phyloP scores from a whole-genome alignment of 2,113 vertebrate species.

The Corythaeola cristata region DNA sequence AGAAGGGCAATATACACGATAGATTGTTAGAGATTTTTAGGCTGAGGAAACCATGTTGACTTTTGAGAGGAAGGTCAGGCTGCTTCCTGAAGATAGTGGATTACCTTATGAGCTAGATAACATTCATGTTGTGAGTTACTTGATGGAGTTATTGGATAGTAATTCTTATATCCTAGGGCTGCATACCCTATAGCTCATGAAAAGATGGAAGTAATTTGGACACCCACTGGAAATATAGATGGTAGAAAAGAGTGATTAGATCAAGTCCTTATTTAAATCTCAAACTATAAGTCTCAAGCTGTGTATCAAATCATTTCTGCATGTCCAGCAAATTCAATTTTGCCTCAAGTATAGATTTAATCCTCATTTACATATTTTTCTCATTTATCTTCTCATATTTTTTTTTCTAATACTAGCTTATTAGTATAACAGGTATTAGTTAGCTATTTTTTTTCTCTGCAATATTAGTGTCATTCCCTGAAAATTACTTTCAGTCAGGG shows the following conservation, averaged over 20 bases:
- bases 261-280: constrained; percentile 43
- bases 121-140: neutral
- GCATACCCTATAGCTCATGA: neutral
- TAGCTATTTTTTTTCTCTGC: neutral
- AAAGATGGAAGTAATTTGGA: neutral
- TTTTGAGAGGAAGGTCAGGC: constrained; percentile 8
- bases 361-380: neutral
- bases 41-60: neutral
- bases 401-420: neutral
- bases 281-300: neutral
- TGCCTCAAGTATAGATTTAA: neutral
- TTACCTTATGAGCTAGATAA: constrained; percentile 1
- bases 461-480: neutral
- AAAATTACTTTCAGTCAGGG: neutral
- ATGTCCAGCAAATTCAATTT: constrained; percentile 13
- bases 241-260: neutral
- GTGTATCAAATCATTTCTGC: neutral
- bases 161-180: neutral
- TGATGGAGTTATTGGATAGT: neutral
- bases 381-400: neutral
- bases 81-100: neutral
- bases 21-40: neutral
- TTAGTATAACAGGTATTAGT: neutral
- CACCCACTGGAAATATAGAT: neutral
- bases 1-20: neutral